These are phyloP conservation scores for Tetanocera ferruginea DNA, from an alignment of 2,888 invertebrate genomes.

Conservation along the genomic window DNA sequence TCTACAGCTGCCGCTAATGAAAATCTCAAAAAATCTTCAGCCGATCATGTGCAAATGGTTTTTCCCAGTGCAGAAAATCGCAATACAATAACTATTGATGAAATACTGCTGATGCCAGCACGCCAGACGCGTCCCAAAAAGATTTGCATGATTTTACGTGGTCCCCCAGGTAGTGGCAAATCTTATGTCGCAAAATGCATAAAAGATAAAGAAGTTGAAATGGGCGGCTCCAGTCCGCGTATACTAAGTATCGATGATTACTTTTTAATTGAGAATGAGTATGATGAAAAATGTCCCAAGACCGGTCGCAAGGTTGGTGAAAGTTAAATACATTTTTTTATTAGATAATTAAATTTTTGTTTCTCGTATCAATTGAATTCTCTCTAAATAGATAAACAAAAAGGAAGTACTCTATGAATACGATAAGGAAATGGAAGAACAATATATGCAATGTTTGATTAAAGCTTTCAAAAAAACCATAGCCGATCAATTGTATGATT, in stretches of 20 bases:
- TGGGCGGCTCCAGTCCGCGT: slow-evolving; percentile 89
- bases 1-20: slow-evolving; percentile 59
- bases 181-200: slow-evolving; percentile 90
- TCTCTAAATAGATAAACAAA: slow-evolving; percentile 67
- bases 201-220: slow-evolving; percentile 84
- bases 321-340: background rate
- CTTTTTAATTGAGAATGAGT: slow-evolving; percentile 89
- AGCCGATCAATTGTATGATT: slow-evolving; percentile 90
- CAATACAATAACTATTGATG: slow-evolving; percentile 80
- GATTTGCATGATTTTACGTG: slow-evolving; percentile 90
- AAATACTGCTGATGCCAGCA: slow-evolving; percentile 85
- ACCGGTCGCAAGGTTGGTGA: slow-evolving; percentile 65
- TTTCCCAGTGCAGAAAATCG: slow-evolving; percentile 64
- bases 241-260: slow-evolving; percentile 96
- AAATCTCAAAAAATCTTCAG: slow-evolving; percentile 48
- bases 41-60: slow-evolving; percentile 54
- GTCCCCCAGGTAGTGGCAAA: slow-evolving; percentile 96
- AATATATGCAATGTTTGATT: slow-evolving; percentile 84
- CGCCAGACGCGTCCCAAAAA: slow-evolving; percentile 81
- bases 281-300: slow-evolving; percentile 71
- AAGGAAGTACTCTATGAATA: slow-evolving; percentile 79
- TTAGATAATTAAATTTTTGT: background rate
- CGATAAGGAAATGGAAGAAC: slow-evolving; percentile 85
- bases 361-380: slow-evolving; percentile 9
- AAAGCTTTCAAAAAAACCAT: slow-evolving; percentile 93